Base-by-base conservation (phyloP, 2,888 invertebrate species). In the Mesorhabditis sp. region DNA sequence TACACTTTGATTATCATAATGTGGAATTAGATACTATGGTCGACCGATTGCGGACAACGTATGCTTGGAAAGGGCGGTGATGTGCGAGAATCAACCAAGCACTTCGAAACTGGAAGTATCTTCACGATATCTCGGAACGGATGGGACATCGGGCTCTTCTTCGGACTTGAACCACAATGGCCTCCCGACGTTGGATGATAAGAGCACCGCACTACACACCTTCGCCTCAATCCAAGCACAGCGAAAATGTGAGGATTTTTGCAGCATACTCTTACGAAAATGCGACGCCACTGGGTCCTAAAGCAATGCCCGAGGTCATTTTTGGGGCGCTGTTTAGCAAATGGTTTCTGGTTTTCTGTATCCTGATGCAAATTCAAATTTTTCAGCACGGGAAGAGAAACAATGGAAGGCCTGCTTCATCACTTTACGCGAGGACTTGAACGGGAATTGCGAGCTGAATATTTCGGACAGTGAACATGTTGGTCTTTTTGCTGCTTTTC, bases 331-430 rank as follows among this genome's bases (percentile, higher is more conserved):
- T 2, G 28, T 28, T 28, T 28, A 28, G 28, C 28, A 28, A 28
- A 28, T 28, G 28, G 28, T 28, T 28, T 28, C 28, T 28, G 28
- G 28, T 28, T 28, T 28, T 28, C 28, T 28, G 28, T 28, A 1
- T 28, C 28, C 28, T 28, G 28, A 28, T 28, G n/a, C n/a, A 13
- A 50, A 50, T 50, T n/a, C 1, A n/a, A 50, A 50, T 45, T 45
- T 65, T 71, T 63, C 70, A 79, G 78, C 73, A 4, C 66, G 76
- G 61, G 79, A 77, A 72, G 77, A 79, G 5, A 79, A 77, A 50
- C 69, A 70, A 43, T 79, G 79, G 79, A 74, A 74, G 61, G 64
- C 70, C 4, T 77, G 76, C 58, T 70, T 68, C 69, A 13, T 79
- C 28, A 63, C 69, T 3, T 43, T 73, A 4, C 45, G 44, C 28